Evolutionary conservation across 1,140 invertebrate genomes (phyloP), one percentile per base, ranked within the genome.

Genomic region (Brachionus calyciflorus): DNA sequence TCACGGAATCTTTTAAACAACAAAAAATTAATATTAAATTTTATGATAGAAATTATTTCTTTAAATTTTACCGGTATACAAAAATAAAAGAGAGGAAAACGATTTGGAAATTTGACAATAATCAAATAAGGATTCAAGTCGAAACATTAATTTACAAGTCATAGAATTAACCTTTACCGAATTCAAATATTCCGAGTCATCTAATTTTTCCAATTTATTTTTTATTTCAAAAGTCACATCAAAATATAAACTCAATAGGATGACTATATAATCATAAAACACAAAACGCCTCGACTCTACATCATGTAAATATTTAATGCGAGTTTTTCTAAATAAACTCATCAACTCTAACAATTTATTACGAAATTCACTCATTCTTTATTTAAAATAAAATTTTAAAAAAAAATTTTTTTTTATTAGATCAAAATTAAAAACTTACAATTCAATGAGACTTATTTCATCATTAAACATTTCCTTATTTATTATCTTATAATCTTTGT

Each of bases 391-490:
- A 33, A 17, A 12, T 26, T 10, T 3, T 2, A 6, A 24, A 37
- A 17, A 37, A 19, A 30, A 37, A 37, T 63, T 37, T 60, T 60
- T 60, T 1, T 21, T 17, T 37, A 60, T 33, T 37, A 33, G 9
- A 14, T 26, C 9, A 55, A 26, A 12, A 46, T 26, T 21, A 19
- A 2, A 24, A 12, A 41, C 40, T 65, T 65, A 65, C 60, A 65
- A 44, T 46, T 65, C 60, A 26, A 65, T 65, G 3, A 65, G 21
- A 65, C 19, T 65, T 65, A 65, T 65, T 44, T 65, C 60, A 46
- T 65, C 60, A 41, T 44, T 44, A 24, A 65, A 65, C 33, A 24
- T 65, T 44, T 65, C 60, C 24, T 65, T 44, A 44, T 44, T 44
- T 24, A 14, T 7, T 21, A 65, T 44, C 14, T 21, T 21, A n/a